These are phyloP conservation scores for Leucoraja erinaceus DNA, from an alignment of 2,113 vertebrate species.

Conservation along the genomic window DNA sequence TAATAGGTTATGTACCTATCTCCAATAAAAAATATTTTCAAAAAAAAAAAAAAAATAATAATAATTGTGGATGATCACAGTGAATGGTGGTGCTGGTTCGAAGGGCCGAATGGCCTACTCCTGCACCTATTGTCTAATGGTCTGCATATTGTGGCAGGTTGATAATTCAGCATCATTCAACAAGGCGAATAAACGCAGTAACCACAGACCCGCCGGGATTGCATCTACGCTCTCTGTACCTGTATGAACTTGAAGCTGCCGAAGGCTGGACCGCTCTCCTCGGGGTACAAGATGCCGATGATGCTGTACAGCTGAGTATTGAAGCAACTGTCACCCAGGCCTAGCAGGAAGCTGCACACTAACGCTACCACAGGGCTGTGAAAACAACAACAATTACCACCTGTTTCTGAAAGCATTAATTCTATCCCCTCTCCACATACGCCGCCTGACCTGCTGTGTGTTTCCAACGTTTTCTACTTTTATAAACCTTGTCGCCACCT, in stretches of 20 bases:
- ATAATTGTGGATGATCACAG: too few species aligned
- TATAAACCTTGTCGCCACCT: too few species aligned
- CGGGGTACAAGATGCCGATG: conserved; percentile 3
- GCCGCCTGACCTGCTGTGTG: too few species aligned
- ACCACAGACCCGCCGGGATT: background rate
- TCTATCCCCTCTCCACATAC: too few species aligned
- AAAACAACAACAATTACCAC: background rate
- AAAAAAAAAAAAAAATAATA: too few species aligned
- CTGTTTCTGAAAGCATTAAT: too few species aligned
- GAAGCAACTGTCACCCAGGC: conserved; percentile 33
- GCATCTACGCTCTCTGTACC: background rate
- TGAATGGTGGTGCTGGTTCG: too few species aligned
- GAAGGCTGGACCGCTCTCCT: conserved; percentile 19
- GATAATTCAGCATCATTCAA: background rate
- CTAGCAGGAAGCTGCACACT: conserved; percentile 30
- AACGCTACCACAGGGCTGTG: background rate
- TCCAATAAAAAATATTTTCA: too few species aligned
- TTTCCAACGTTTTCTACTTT: too few species aligned
- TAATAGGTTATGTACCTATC: too few species aligned
- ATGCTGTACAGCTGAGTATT: conserved; percentile 36
- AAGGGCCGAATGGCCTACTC: too few species aligned
- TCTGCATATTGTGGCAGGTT: background rate
- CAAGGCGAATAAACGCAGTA: background rate
- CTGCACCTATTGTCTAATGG: too few species aligned
- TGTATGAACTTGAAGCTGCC: conserved; percentile 35